phyloP scores from a whole-genome alignment of 2,888 invertebrate species.

The Cyaniris semiargus region DNA sequence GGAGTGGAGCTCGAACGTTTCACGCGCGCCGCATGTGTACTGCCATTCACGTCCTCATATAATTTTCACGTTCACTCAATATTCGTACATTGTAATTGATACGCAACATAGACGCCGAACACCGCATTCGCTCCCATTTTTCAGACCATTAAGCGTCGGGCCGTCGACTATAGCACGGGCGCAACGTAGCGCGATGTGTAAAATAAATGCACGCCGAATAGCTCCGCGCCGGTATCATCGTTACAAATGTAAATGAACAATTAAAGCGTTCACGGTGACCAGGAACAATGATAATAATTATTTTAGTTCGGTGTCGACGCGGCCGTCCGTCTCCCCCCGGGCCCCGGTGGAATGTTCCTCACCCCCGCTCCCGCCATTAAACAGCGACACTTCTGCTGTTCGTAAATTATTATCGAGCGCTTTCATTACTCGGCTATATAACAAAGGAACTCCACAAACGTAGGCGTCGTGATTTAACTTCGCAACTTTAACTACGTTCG shows the following conservation, averaged over 20 bases:
- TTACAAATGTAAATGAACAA: conserved; percentile 81
- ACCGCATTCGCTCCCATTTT: conserved; percentile 76
- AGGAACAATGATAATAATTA: conserved; percentile 80
- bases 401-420: conserved; percentile 79
- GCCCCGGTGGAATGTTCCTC: conserved; percentile 73
- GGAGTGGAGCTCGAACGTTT: neutral
- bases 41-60: conserved; percentile 5
- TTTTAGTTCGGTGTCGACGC: conserved; percentile 78
- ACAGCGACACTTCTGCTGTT: conserved; percentile 79
- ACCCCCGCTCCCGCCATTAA: conserved; percentile 68
- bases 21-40: conserved; percentile 14
- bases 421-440: conserved; percentile 75
- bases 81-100: conserved; percentile 47
- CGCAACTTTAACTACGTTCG: conserved; percentile 65
- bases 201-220: conserved; percentile 75
- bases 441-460: conserved; percentile 75
- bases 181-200: conserved; percentile 66
- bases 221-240: conserved; percentile 79
- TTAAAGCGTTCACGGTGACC: conserved; percentile 77
- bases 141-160: conserved; percentile 66
- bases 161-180: conserved; percentile 69
- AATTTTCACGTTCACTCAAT: conserved; percentile 9
- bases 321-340: conserved; percentile 65
- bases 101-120: conserved; percentile 63
- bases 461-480: conserved; percentile 71